Conservation (phyloP, 1,140 invertebrate species). For the Drosophila teissieri region DNA sequence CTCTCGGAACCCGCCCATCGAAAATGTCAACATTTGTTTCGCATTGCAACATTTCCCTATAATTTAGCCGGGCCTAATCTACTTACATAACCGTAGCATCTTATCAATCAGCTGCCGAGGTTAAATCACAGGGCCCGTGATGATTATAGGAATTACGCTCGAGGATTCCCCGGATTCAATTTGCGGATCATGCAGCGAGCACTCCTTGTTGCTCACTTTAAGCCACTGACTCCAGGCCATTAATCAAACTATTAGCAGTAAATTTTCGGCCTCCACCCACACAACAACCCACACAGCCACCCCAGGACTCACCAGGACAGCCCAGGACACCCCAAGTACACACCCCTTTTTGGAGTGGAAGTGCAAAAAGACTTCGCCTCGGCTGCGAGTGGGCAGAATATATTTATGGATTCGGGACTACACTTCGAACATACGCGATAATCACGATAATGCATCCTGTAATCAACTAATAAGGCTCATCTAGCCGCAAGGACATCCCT, state of each 20-base stretch:
- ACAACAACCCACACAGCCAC: not conserved
- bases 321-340: constrained; percentile 35
- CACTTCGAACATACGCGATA: constrained; percentile 71
- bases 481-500: constrained; percentile 62
- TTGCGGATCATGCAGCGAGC: constrained; percentile 16
- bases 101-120: constrained; percentile 62
- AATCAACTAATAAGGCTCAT: constrained; percentile 85
- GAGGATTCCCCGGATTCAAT: constrained; percentile 36
- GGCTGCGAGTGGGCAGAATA: constrained; percentile 19
- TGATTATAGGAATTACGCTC: constrained; percentile 53
- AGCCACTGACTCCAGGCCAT: constrained; percentile 62
- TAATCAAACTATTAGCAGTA: constrained; percentile 84
- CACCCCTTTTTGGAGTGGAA: constrained; percentile 43
- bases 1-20: not conserved
- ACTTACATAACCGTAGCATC: constrained; percentile 59
- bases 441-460: constrained; percentile 85
- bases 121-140: constrained; percentile 41
- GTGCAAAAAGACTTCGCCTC: constrained; percentile 32
- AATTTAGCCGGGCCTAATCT: constrained; percentile 64
- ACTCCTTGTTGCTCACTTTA: constrained; percentile 56
- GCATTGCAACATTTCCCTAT: constrained; percentile 65
- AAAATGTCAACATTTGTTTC: constrained; percentile 77
- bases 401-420: constrained; percentile 61
- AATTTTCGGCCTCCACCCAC: constrained; percentile 53
- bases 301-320: constrained; percentile 35